A percentile compares a stretch with the other conserved stretches of the same genome.
These are phyloP conservation scores for Acrocephalus kingi DNA, from an alignment of 2,113 vertebrate genomes.

Conservation along the genomic window DNA sequence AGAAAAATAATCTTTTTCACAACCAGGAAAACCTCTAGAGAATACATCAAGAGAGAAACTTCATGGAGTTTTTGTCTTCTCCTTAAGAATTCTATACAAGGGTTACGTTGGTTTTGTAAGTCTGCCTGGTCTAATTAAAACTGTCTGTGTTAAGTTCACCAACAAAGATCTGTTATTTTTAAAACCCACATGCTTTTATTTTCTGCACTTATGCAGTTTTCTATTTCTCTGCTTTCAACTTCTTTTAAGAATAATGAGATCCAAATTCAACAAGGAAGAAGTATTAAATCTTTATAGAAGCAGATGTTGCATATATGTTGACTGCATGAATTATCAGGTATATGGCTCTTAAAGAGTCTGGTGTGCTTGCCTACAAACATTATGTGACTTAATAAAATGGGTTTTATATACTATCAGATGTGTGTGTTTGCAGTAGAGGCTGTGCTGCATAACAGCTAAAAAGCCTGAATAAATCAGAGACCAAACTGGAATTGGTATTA, in stretches of 20 bases:
- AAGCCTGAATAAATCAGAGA: not conserved
- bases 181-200: slow-evolving; percentile 3
- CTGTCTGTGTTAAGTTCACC: not conserved
- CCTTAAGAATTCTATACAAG: not conserved
- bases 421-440: not conserved
- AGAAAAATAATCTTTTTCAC: not conserved
- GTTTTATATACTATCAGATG: not conserved
- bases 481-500: not conserved
- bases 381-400: slow-evolving; percentile 24
- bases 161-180: not conserved
- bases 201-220: not conserved
- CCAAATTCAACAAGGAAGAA: not conserved
- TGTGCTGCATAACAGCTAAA: not conserved
- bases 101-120: not conserved
- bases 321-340: slow-evolving; percentile 22
- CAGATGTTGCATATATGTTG: slow-evolving; percentile 9
- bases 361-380: not conserved
- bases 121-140: not conserved
- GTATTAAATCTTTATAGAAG: slow-evolving; percentile 16
- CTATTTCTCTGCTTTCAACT: not conserved
- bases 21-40: not conserved
- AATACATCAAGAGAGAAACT: not conserved
- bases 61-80: not conserved
- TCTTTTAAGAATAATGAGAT: not conserved
- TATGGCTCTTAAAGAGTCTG: not conserved